Conservation (phyloP, 1,140 invertebrate genomes). For the Argopecten irradians region DNA sequence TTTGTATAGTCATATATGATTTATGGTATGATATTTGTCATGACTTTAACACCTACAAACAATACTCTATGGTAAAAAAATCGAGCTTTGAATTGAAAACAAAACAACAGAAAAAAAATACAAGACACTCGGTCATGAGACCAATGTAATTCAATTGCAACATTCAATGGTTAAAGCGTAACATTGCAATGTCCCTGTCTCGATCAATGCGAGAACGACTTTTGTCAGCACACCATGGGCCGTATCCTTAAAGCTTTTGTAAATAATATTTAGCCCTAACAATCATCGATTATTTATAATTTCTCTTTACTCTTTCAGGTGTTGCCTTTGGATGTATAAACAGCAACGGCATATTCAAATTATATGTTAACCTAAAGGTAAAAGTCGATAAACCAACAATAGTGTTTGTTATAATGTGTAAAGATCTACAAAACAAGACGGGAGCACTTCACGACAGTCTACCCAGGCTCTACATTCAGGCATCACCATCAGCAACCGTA, state of each 20-base stretch:
- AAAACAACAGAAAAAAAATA: no score
- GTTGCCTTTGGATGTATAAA: not conserved
- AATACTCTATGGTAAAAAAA: no score
- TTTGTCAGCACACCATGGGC: not conserved
- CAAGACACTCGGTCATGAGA: no score
- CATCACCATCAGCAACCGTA: constrained; percentile 4
- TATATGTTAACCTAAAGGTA: not conserved
- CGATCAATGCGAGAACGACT: not conserved
- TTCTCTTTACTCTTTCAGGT: not conserved
- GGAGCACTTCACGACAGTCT: not conserved
- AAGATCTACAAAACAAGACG: not conserved
- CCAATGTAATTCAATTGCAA: no score
- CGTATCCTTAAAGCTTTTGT: not conserved
- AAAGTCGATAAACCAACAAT: not conserved
- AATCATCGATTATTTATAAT: not conserved
- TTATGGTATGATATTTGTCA: no score
- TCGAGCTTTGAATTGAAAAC: no score
- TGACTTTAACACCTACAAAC: no score
- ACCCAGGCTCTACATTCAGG: not conserved
- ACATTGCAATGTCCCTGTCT: not conserved
- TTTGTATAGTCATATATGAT: no score
- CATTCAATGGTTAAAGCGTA: not conserved
- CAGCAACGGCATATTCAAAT: not conserved
- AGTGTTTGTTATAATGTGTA: not conserved
- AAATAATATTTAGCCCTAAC: not conserved